Percentiles rank a stretch among this genome's conserved stretches.
Conservation (phyloP, 2,888 invertebrate genomes). For the Acleris literana region DNA sequence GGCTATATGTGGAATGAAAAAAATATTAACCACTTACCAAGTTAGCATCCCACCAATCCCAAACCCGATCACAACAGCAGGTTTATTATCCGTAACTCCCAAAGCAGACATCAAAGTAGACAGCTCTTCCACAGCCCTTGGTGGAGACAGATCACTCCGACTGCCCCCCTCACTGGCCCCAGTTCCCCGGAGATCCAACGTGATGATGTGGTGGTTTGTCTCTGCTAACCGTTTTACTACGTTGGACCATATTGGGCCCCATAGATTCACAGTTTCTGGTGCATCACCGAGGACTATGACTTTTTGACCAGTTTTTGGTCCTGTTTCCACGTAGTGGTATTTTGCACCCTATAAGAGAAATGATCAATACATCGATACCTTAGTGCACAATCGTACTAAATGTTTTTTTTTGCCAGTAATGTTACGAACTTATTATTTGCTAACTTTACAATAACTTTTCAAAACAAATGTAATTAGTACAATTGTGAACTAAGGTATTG, state of each 20-base stretch:
- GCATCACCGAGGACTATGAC: conserved; percentile 73
- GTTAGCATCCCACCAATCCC: conserved; percentile 77
- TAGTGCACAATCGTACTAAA: too few relatives aligned
- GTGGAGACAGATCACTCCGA: conserved; percentile 65
- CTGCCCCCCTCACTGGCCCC: conserved; percentile 73
- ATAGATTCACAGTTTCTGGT: conserved; percentile 65
- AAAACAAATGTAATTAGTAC: too few relatives aligned
- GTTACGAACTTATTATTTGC: too few relatives aligned
- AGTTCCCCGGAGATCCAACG: conserved; percentile 72
- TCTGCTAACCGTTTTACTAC: conserved; percentile 63
- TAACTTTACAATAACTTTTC: too few relatives aligned
- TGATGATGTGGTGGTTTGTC: conserved; percentile 65
- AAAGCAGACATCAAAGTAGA: conserved; percentile 62
- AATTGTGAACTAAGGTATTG: too few relatives aligned
- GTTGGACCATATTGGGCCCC: conserved; percentile 67
- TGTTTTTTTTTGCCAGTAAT: too few relatives aligned
- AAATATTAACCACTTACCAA: conserved; percentile 57
- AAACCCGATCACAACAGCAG: conserved; percentile 70
- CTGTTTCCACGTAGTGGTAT: conserved; percentile 78
- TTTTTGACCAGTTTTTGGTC: conserved; percentile 63
- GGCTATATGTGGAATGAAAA: too few relatives aligned
- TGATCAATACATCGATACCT: too few relatives aligned
- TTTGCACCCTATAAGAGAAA: conserved; percentile 67
- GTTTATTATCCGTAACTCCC: conserved; percentile 62
- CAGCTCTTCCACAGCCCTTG: conserved; percentile 68